Base-by-base conservation (phyloP, 2,113 vertebrate genomes). In the Noctilio leporinus region DNA sequence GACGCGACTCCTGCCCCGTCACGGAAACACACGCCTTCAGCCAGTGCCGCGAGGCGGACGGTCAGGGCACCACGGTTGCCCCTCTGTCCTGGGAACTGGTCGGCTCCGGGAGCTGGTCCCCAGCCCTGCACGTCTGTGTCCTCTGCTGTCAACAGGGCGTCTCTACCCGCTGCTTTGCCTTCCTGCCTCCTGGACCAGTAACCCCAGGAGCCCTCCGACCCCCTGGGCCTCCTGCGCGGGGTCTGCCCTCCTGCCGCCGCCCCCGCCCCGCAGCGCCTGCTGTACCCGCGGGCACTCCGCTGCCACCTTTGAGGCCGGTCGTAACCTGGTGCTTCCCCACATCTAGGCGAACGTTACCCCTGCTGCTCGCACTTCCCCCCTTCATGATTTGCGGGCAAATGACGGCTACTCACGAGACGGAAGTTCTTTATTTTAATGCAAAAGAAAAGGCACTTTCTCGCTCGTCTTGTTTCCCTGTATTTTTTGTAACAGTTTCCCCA, bases 341-440 rank as follows among this genome's bases (percentile, higher is more conserved):
- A 28, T 43, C 70, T 35, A 86, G 76, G 80, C 43, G 89, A 90
- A 94, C 62, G 43, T 84, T 91, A 75, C 55, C 76, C 90, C 86
- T 85, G 78, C 88, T 89, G 49, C 83, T 83, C 80, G 86, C 82
- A 95, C 15, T 59, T 82, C 33, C 10, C 59, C 83, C 89, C 24
- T 93, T 92, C 86, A 82, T 91, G 85, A 94, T 64, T 4, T 78
- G 76, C 94, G 67, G 59, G 94, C 81, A 86, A 80, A 38, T 83
- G 77, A 75, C 40, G 80, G 59, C 77, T 70, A 83, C 55, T 93
- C 82, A 75, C 64, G 43, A 80, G 83, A 94, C 85, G 86, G 85
- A 83, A 95, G 67, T 91, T 55, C 78, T 96, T 97, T 95, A 97
- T 96, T 96, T 94, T 45, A 51, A 35, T 86, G 73, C 28, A 59